Base-by-base conservation (phyloP, 1,140 invertebrate species). In the Cyphomyrmex costatus region DNA sequence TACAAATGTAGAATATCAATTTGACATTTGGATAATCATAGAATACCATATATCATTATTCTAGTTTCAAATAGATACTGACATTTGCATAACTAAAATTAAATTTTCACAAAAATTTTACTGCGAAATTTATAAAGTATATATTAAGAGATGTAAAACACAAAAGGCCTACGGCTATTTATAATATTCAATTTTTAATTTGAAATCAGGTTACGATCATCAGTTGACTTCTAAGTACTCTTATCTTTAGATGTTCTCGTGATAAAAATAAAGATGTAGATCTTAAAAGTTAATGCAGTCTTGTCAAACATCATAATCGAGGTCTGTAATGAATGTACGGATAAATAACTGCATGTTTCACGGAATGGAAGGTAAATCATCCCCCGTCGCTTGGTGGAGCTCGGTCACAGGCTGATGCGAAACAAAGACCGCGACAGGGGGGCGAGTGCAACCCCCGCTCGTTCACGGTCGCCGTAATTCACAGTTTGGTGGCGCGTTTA, bases 401-500 rank as follows among this genome's bases (percentile, higher is more conserved):
- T 36, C 66, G 74, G 63, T 68, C 85, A 51, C 78, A 71, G 51
- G 49, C 85, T 49, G 77, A 58, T 42, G 87, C 33, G 85, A 85
- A 84, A 90, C 86, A 88, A 86, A 89, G 84, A 49, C 36, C 53
- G 77, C 68, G 73, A 85, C 70, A 65, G 49, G 27, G 78, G 21
- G 60, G 24, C 58, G 61, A 46, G 85, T 49, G 56, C 79, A 87
- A 89, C 88, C 79, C 85, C 86, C 60, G 76, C 77, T 79, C 66
- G 49, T 71, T 80, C 78, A 58, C 60, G 58, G 79, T 14, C 88
- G 86, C 30, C 68, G 88, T 92, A 92, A 92, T 91, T 92, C 90
- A 92, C 87, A 88, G 80, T 89, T 92, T 86, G 85, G 77, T 82
- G 89, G 85, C 71, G 83, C 91, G 90, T 92, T 93, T 92, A 93